phyloP scores from a whole-genome alignment of 2,888 invertebrate species.

The Zaprionus lineosus region DNA sequence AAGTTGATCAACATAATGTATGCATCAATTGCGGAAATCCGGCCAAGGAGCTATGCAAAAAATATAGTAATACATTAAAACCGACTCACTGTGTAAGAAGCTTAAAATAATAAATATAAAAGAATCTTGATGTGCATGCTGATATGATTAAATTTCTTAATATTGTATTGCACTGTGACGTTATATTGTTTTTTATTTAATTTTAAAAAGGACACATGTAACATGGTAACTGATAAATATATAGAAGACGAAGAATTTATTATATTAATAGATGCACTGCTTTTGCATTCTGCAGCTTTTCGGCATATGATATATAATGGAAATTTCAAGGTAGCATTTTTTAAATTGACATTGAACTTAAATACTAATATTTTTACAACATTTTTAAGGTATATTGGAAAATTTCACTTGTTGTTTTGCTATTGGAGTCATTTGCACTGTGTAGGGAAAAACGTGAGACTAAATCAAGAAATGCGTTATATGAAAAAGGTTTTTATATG shows the following conservation, averaged over 20 bases:
- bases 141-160: no score
- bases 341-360: neutral
- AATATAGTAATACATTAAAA: conserved; percentile 88
- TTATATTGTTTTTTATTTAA: no score
- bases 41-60: conserved; percentile 86
- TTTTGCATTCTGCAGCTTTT: conserved; percentile 91
- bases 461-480: conserved; percentile 83
- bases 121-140: no score
- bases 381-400: conserved; percentile 89
- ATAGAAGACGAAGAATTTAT: conserved; percentile 95
- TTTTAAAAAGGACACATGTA: conserved; percentile 92
- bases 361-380: conserved; percentile 1
- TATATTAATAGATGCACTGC: conserved; percentile 91
- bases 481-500: conserved; percentile 86
- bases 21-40: conserved; percentile 89
- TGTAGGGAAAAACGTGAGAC: conserved; percentile 84
- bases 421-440: conserved; percentile 91
- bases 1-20: conserved; percentile 55
- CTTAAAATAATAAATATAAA: no score
- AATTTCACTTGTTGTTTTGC: conserved; percentile 88
- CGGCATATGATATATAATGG: conserved; percentile 93
- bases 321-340: conserved; percentile 88
- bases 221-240: conserved; percentile 92
- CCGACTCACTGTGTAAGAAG: conserved; percentile 89
- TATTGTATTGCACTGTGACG: no score